A percentile compares a stretch with the other conserved stretches of the same genome.
These are phyloP conservation scores for Penaeus chinensis DNA, from an alignment of 1,140 invertebrate genomes.

Conservation along the genomic window DNA sequence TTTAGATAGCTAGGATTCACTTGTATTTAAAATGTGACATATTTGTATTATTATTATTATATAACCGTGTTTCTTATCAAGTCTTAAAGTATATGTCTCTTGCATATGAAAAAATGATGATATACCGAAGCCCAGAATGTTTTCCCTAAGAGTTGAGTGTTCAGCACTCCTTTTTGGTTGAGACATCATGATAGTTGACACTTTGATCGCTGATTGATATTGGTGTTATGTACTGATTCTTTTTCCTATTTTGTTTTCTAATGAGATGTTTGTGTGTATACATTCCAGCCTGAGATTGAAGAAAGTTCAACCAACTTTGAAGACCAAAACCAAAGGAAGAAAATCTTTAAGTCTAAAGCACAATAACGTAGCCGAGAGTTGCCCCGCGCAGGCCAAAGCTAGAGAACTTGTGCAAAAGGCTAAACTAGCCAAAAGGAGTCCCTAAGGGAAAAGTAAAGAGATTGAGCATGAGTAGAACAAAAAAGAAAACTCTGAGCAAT, in stretches of 20 bases:
- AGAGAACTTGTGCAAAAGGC: no score
- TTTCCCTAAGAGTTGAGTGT: slow-evolving; percentile 25
- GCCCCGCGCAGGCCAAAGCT: no score
- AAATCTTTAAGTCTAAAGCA: slow-evolving; percentile 12
- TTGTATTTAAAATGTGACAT: no score
- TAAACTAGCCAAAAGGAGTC: no score
- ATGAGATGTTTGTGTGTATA: no score
- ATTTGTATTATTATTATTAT: no score
- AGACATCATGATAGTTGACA: slow-evolving; percentile 41
- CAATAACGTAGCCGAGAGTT: background rate
- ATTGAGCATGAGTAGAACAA: background rate
- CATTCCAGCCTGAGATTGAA: slow-evolving; percentile 43
- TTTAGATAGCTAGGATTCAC: no score
- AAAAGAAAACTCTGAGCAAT: background rate
- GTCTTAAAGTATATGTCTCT: background rate
- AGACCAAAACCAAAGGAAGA: background rate
- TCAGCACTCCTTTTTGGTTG: background rate
- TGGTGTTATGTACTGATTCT: background rate
- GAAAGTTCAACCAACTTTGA: slow-evolving; percentile 5
- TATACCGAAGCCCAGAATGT: slow-evolving; percentile 32
- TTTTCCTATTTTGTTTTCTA: background rate
- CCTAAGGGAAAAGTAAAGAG: background rate
- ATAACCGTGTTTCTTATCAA: background rate
- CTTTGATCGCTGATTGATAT: slow-evolving; percentile 46
- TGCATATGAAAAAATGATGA: background rate